Percentiles rank a stretch among this genome's conserved stretches.
These are phyloP conservation scores for Heliconius eleuchia DNA, from an alignment of 1,140 invertebrate genomes.

Conservation along the genomic window DNA sequence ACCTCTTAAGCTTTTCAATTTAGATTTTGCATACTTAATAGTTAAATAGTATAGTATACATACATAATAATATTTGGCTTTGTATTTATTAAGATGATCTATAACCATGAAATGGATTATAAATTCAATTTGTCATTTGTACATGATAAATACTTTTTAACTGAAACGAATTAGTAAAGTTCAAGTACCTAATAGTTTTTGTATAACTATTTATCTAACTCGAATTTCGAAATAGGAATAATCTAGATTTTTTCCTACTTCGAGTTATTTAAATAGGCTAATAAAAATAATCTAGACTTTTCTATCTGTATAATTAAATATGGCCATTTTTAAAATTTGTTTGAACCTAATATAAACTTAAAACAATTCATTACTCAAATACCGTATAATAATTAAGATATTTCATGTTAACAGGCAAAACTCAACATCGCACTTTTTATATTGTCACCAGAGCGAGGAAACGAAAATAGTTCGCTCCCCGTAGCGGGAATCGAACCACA, in stretches of 20 bases:
- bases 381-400: neutral
- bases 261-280: too few relatives aligned
- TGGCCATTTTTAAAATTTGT: too few relatives aligned
- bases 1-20: neutral
- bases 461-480: neutral
- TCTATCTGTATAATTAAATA: too few relatives aligned
- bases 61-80: neutral
- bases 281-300: too few relatives aligned
- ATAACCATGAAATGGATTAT: slow-evolving; percentile 14
- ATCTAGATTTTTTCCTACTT: too few relatives aligned
- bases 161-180: neutral
- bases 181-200: neutral
- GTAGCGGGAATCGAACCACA: neutral
- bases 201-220: neutral
- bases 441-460: neutral
- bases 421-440: neutral
- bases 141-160: neutral
- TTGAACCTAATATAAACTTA: neutral
- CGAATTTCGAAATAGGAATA: too few relatives aligned
- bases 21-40: neutral
- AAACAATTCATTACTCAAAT: neutral
- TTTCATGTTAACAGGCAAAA: neutral
- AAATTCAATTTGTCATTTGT: neutral
- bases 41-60: neutral
- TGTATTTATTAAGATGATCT: neutral